Conservation (phyloP, 2,113 vertebrate species). For the Oceanodroma tethys region DNA sequence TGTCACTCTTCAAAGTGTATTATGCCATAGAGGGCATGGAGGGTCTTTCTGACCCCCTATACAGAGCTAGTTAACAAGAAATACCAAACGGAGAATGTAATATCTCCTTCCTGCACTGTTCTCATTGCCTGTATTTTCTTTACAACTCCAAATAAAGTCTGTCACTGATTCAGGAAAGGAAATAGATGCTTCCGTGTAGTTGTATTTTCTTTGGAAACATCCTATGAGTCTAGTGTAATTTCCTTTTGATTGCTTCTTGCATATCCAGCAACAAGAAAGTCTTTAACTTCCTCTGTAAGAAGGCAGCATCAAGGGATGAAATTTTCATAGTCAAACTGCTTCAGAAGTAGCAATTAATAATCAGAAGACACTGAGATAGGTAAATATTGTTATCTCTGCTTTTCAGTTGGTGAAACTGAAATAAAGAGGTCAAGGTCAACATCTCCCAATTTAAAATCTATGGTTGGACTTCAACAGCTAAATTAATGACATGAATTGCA, state of each 20-base stretch:
- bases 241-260: neutral
- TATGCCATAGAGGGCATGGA: neutral
- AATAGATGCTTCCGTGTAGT: neutral
- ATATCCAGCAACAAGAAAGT: neutral
- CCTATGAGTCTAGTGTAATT: neutral
- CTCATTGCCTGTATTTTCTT: neutral
- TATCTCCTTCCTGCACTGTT: neutral
- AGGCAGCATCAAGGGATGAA: neutral
- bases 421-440: neutral
- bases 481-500: neutral
- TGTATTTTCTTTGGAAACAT: neutral
- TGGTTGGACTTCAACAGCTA: neutral
- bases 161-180: neutral
- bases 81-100: neutral
- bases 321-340: neutral
- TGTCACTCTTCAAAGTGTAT: neutral
- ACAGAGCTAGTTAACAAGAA: neutral
- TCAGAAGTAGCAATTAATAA: conserved; percentile 9
- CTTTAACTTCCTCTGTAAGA: neutral
- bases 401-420: conserved; percentile 15
- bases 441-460: neutral
- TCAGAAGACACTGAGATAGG: neutral
- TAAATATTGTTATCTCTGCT: conserved; percentile 32
- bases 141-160: neutral
- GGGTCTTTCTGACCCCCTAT: neutral